A percentile compares a stretch with the other conserved stretches of the same genome.
Evolutionary conservation across 1,140 invertebrate genomes (phyloP).

Genomic region (Drosophila jambulina): DNA sequence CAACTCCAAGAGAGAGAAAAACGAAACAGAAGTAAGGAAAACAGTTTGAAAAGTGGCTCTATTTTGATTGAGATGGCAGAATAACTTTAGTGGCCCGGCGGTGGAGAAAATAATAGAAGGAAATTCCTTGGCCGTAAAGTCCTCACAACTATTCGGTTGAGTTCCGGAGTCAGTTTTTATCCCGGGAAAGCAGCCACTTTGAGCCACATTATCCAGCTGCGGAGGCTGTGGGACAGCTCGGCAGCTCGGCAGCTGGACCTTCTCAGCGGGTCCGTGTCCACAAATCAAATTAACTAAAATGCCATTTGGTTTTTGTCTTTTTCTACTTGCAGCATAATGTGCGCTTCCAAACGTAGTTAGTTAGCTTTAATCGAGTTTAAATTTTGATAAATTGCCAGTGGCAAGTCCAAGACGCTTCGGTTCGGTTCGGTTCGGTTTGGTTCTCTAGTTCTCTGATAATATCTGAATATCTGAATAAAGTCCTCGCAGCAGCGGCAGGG

Average conservation of each 20-base stretch:
- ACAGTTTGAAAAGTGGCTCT: constrained; percentile 3
- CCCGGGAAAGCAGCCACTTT: background rate
- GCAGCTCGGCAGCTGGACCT: constrained; percentile 21
- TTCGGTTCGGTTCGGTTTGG: background rate
- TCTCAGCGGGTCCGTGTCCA: constrained; percentile 47
- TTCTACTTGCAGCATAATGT: constrained; percentile 83
- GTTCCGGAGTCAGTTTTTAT: constrained; percentile 32
- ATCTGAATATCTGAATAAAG: constrained; percentile 56
- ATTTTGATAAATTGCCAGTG: constrained; percentile 77
- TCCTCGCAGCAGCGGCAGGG: constrained; percentile 54
- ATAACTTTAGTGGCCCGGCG: background rate
- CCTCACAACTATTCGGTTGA: constrained; percentile 44
- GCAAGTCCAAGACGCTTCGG: constrained; percentile 37
- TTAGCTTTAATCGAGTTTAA: constrained; percentile 78
- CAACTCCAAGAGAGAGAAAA: background rate
- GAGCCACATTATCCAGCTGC: constrained; percentile 28
- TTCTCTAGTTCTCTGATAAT: constrained; percentile 34
- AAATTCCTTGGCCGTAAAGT: constrained; percentile 18
- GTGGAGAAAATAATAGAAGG: background rate
- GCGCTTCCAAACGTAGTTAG: constrained; percentile 78
- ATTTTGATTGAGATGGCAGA: constrained; percentile 28
- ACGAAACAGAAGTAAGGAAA: background rate
- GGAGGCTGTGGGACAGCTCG: constrained; percentile 16
- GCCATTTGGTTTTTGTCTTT: constrained; percentile 82
- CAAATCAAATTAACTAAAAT: constrained; percentile 83